Conservation (phyloP, 2,113 vertebrate species). For the Epinephelus cyanopodus region DNA sequence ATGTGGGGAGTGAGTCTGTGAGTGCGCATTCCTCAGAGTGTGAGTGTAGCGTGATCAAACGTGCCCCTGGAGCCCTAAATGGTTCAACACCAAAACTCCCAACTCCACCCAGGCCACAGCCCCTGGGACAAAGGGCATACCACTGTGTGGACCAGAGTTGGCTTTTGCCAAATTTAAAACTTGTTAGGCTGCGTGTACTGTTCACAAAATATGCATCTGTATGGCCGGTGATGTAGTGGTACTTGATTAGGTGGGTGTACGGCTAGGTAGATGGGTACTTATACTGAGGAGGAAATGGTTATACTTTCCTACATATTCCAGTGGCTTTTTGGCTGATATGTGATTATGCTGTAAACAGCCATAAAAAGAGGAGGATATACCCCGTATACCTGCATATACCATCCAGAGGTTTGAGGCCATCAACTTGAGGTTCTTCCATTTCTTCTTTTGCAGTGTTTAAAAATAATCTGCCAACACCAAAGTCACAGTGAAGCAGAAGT, state of each 20-base stretch:
- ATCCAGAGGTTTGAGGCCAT: not conserved
- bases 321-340: no score
- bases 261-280: no score
- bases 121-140: not conserved
- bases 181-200: not conserved
- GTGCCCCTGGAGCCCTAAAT: conserved; percentile 1
- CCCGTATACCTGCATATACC: no score
- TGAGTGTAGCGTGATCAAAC: conserved; percentile 49
- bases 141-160: not conserved
- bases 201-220: not conserved
- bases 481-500: no score
- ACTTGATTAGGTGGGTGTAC: no score
- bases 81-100: conserved; percentile 25
- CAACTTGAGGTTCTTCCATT: not conserved
- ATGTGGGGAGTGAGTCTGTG: conserved; percentile 14
- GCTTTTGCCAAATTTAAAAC: not conserved
- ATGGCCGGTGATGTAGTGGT: no score
- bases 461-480: not conserved
- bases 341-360: no score
- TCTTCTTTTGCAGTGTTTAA: not conserved
- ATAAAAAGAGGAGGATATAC: no score
- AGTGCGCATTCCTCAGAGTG: conserved; percentile 42
- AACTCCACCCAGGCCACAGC: conserved; percentile 18
- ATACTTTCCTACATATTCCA: no score
- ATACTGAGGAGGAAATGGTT: no score